Conservation (phyloP, 2,797 vertebrate genomes). For the Periparus ater region DNA sequence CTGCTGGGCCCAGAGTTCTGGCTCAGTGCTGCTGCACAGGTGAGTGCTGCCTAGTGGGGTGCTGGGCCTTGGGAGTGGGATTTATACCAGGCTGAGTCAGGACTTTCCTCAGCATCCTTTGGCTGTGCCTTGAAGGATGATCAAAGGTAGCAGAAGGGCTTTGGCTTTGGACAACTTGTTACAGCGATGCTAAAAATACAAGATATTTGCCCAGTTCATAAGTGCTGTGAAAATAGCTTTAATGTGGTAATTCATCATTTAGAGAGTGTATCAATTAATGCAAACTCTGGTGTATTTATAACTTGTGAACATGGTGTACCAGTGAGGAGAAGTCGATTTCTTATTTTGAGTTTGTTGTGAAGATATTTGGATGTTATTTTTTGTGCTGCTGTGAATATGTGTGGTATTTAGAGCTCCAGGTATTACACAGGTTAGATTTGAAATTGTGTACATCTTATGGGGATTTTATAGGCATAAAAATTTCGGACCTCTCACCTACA, state of each 20-base stretch:
- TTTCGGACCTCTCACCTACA: neutral
- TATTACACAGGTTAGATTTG: neutral
- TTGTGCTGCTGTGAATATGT: neutral
- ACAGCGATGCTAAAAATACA: neutral
- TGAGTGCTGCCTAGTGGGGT: neutral
- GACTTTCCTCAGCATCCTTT: accelerated
- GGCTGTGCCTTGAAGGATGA: neutral
- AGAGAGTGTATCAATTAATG: neutral
- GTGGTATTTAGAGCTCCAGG: neutral
- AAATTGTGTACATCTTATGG: neutral
- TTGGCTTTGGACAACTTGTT: accelerated
- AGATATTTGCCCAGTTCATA: neutral
- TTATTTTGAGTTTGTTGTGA: neutral
- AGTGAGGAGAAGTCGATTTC: neutral
- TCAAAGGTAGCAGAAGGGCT: neutral
- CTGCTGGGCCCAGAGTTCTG: accelerated
- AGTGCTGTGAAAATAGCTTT: neutral
- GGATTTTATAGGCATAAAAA: neutral
- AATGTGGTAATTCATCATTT: neutral
- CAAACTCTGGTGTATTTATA: neutral
- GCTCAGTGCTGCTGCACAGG: accelerated
- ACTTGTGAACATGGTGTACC: neutral
- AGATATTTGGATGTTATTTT: neutral
- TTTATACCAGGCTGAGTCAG: accelerated
- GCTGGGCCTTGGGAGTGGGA: neutral